Conservation (phyloP, 23 tunicate genomes). For the Trididemnum clinides region DNA sequence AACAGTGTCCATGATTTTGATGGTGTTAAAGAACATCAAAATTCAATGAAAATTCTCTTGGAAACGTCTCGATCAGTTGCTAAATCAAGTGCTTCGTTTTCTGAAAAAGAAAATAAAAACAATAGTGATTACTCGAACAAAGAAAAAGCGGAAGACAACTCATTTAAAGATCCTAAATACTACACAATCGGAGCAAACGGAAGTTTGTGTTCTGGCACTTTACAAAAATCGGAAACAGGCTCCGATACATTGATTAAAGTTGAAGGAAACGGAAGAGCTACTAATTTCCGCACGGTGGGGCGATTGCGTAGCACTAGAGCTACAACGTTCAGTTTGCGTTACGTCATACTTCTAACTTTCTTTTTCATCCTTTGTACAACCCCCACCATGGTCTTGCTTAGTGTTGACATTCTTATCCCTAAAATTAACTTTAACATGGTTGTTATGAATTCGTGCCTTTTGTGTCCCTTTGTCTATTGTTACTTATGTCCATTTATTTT, state of each 20-base stretch:
- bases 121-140: too few species aligned
- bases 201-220: neutral
- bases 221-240: neutral
- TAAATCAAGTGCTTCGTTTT: too few species aligned
- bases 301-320: conserved; percentile 46
- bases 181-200: neutral
- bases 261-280: neutral
- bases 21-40: too few species aligned
- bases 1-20: too few species aligned
- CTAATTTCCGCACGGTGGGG: conserved; percentile 51
- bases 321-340: conserved; percentile 46
- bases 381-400: conserved; percentile 70
- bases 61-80: too few species aligned
- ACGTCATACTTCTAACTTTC: conserved; percentile 65
- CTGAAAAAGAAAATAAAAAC: too few species aligned
- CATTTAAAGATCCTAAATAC: neutral
- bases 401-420: conserved; percentile 60
- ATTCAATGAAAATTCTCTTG: too few species aligned
- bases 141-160: too few species aligned
- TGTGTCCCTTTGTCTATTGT: conserved; percentile 77
- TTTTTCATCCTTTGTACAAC: conserved; percentile 58
- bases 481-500: conserved; percentile 71
- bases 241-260: neutral
- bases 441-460: conserved; percentile 58
- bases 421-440: conserved; percentile 59